phyloP scores from a whole-genome alignment of 2,888 invertebrate genomes.

The Minunthozetes semirufus region DNA sequence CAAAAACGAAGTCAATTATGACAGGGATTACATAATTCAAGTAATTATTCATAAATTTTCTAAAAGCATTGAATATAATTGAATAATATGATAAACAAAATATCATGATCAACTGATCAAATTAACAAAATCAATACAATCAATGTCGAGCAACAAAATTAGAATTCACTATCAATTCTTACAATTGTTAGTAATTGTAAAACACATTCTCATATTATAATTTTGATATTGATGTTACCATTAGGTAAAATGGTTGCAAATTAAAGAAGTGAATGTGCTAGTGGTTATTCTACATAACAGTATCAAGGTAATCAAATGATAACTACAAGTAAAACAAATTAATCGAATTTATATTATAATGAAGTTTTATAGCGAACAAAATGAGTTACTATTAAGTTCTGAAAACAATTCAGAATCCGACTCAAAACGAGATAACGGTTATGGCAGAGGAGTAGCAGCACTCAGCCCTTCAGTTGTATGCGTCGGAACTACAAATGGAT shows the following conservation, averaged over 20 bases:
- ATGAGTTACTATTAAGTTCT: not conserved
- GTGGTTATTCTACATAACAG: not conserved
- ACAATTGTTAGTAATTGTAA: no score
- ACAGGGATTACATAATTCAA: constrained; percentile 22
- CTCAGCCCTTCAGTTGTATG: not conserved
- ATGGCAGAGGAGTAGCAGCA: not conserved
- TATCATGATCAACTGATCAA: no score
- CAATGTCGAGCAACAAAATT: no score
- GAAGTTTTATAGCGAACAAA: not conserved
- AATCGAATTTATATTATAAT: not conserved
- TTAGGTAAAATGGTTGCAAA: not conserved
- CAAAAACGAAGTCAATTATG: not conserved
- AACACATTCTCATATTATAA: not conserved
- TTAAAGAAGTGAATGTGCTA: not conserved
- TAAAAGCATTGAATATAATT: not conserved
- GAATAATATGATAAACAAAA: no score
- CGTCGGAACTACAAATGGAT: not conserved
- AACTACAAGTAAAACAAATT: not conserved
- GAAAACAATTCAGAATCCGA: not conserved
- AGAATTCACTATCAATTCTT: no score
- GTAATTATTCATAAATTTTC: not conserved
- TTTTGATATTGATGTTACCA: no score
- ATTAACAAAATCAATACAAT: no score
- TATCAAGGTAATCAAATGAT: not conserved
- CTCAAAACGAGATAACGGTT: not conserved